Base-by-base conservation (phyloP, 2,888 invertebrate species). In the Nemurella pictetii region DNA sequence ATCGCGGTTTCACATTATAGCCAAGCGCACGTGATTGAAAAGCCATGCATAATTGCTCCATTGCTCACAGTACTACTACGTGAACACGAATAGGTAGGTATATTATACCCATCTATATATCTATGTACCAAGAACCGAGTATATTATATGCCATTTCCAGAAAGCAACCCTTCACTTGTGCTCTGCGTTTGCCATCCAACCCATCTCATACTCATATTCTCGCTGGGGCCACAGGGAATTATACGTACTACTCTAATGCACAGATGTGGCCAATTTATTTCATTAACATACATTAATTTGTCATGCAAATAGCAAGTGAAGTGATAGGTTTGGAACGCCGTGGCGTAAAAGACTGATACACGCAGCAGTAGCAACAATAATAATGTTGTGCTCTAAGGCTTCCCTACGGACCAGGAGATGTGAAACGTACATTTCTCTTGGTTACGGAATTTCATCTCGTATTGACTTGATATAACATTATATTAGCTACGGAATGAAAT, bases 201-300 rank as follows among this genome's bases (percentile, higher is more conserved):
- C 55, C 55, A 55, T 2, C 55, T 55, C 55, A 55, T n/a, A 36
- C n/a, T 82, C 82, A 82, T 82, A 82, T 72, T 82, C 82, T 36
- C 12, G 35, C 35, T 4, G 35, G 55, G 12, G 55, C 55, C 55
- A 55, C 12, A 2, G 55, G 55, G 55, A 55, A 20, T 55, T 55
- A 55, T 12, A 55, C 55, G 55, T 12, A 12, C 55, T 55, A 55
- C 55, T 55, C 78, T 30, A 78, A n/a, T 82, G 27, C 72, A 83
- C 86, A 86, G 86, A 85, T 85, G 84, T 75, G 83, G 29, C 84
- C 84, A 86, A 86, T 86, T 86, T 86, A 86, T 86, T 86, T 83
- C 82, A 86, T 86, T 86, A 86, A 86, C 86, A 86, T 86, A 86
- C 83, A 86, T 86, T 86, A 86, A 86, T 86, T 85, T 86, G 85